phyloP scores from a whole-genome alignment of 2,888 invertebrate species.

The Drosophila siamana region DNA sequence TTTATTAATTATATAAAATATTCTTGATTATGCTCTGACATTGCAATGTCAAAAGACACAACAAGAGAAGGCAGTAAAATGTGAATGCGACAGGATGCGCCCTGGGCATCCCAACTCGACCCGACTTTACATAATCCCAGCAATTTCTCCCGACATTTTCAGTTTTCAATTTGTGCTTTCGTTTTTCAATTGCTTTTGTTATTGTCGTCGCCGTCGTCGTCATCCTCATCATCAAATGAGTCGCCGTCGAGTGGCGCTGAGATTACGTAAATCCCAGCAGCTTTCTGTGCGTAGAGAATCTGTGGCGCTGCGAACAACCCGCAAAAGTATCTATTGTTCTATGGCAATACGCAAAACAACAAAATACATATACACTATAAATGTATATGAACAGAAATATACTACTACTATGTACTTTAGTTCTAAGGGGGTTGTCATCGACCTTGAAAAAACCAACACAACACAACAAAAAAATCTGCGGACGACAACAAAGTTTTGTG shows the following conservation, averaged over 20 bases:
- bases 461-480: conserved; percentile 5
- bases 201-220: not conserved
- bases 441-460: conserved; percentile 62
- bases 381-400: conserved; percentile 5
- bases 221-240: not conserved
- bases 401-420: conserved; percentile 16
- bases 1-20: conserved; percentile 29
- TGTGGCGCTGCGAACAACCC: conserved; percentile 13
- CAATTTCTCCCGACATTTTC: conserved; percentile 13
- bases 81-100: conserved; percentile 24
- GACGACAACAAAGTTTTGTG: conserved; percentile 48
- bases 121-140: conserved; percentile 41
- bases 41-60: conserved; percentile 49
- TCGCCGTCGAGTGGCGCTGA: conserved; percentile 48
- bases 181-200: conserved; percentile 50
- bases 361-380: conserved; percentile 30
- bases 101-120: not conserved
- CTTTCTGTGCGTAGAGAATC: conserved; percentile 37
- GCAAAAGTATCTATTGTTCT: conserved; percentile 25
- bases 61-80: conserved; percentile 2
- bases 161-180: conserved; percentile 39
- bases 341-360: conserved; percentile 40
- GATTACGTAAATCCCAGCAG: conserved; percentile 71
- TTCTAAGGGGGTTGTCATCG: conserved; percentile 46
- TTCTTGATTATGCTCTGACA: conserved; percentile 32